Evolutionary conservation across 2,888 invertebrate genomes (phyloP).

Genomic region (Dexiosoma caninum): DNA sequence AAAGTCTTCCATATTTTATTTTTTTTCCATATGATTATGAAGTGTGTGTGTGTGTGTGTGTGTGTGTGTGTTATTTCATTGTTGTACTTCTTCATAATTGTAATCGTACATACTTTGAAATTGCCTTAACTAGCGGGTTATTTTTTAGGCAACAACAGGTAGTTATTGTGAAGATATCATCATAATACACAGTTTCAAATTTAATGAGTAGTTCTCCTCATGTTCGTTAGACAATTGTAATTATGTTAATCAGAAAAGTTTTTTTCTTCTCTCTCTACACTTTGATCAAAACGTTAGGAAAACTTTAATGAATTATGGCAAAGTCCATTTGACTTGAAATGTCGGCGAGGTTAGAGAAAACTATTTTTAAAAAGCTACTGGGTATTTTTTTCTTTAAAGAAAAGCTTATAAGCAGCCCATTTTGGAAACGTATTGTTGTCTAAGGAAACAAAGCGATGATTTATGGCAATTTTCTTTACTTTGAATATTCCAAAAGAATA

Average conservation of each 20-base stretch:
- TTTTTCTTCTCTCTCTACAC: not conserved
- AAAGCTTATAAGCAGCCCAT: not conserved
- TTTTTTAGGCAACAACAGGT: constrained; percentile 52
- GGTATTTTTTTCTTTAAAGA: no score
- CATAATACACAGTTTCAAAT: not conserved
- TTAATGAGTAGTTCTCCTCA: constrained; percentile 52
- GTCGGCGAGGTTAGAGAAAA: not conserved
- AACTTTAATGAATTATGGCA: constrained; percentile 9
- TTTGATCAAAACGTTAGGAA: no score
- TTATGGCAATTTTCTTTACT: not conserved
- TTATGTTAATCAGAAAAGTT: constrained; percentile 58
- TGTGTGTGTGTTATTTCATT: constrained; percentile 47
- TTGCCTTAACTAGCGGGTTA: constrained; percentile 7
- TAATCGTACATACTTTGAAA: not conserved
- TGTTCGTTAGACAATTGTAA: constrained; percentile 54
- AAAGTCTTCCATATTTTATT: not conserved
- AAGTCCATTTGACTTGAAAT: not conserved
- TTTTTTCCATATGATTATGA: constrained; percentile 20
- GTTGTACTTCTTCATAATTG: constrained; percentile 9
- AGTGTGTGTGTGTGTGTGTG: no score
- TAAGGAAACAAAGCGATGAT: not conserved
- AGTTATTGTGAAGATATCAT: constrained; percentile 10
- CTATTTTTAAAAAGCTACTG: not conserved
- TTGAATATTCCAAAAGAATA: no score
- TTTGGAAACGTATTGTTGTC: not conserved